Conservation (phyloP, 2,113 vertebrate genomes). For the Clarias gariepinus region DNA sequence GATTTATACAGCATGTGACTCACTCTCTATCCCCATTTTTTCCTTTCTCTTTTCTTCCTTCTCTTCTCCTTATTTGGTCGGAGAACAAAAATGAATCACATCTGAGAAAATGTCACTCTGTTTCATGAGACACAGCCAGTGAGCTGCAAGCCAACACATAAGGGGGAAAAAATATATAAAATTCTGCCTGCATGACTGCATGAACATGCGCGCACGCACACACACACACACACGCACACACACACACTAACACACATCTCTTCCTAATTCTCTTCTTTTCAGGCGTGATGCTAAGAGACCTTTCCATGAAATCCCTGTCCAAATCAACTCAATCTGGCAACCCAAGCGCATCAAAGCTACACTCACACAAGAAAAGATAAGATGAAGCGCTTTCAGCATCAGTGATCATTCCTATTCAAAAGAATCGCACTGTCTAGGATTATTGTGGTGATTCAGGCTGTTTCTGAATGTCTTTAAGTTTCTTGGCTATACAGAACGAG, state of each 20-base stretch:
- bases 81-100: conserved; percentile 49
- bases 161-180: neutral
- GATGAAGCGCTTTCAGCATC: neutral
- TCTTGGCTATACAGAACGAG: neutral
- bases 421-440: conserved; percentile 9
- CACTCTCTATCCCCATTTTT: neutral
- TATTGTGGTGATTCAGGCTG: conserved; percentile 16
- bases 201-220: neutral
- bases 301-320: conserved; percentile 1
- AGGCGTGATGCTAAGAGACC: conserved; percentile 32
- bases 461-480: neutral
- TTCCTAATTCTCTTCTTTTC: conserved; percentile 32
- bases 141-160: conserved; percentile 32
- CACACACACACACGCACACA: neutral
- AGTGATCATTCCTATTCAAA: conserved; percentile 12
- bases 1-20: conserved; percentile 24
- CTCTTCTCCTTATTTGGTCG: conserved; percentile 20
- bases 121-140: conserved; percentile 43
- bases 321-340: conserved; percentile 47
- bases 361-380: neutral
- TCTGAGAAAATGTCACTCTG: conserved; percentile 48
- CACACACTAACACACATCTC: neutral
- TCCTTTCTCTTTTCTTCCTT: conserved; percentile 1
- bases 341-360: neutral
- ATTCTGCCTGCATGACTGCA: neutral